phyloP scores from a whole-genome alignment of 2,888 invertebrate species.

The Heteromurus nitidus region DNA sequence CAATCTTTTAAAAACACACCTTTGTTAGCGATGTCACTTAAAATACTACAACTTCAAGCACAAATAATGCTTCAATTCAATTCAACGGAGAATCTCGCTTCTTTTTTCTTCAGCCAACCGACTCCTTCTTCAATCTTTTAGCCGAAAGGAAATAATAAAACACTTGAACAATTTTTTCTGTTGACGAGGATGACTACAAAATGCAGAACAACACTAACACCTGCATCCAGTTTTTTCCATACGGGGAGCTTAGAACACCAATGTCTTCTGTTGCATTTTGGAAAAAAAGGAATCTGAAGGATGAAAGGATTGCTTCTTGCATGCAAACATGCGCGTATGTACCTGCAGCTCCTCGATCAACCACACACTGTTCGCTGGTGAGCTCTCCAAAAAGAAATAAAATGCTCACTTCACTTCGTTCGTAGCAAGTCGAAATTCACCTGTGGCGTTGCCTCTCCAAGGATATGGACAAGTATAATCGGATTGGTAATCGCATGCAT shows the following conservation, averaged over 20 bases:
- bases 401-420: conserved; percentile 26
- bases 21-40: not conserved
- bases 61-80: not conserved
- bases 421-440: conserved; percentile 67
- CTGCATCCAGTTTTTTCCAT: not conserved
- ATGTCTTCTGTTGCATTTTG: not conserved
- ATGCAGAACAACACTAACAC: not conserved
- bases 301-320: not conserved
- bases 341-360: conserved; percentile 6
- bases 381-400: conserved; percentile 55
- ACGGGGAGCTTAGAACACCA: not conserved
- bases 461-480: conserved; percentile 56
- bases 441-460: conserved; percentile 70
- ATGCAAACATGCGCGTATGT: conserved; percentile 1
- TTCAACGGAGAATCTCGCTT: not conserved
- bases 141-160: conserved; percentile 17
- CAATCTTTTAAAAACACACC: not conserved
- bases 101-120: not conserved
- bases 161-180: conserved; percentile 35
- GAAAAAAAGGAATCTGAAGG: not conserved
- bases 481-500: conserved; percentile 37
- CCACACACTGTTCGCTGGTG: conserved; percentile 32
- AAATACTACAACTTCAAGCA: not conserved
- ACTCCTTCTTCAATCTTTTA: not conserved
- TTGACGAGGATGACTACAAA: not conserved